Conservation (phyloP, 2,113 vertebrate species). For the Aramus guarauna region DNA sequence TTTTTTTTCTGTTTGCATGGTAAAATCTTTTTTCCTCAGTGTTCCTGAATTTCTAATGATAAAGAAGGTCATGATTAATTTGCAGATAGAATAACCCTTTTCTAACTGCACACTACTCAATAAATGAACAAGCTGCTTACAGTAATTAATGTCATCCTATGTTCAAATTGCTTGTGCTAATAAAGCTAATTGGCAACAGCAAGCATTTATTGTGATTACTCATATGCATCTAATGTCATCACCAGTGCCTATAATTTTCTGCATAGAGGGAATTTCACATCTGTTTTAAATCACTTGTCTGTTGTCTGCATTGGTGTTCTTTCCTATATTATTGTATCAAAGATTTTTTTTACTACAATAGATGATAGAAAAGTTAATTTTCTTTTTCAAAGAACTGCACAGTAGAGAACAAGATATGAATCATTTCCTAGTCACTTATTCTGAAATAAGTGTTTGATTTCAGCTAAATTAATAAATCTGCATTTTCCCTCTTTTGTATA, state of each 20-base stretch:
- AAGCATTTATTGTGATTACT: conserved; percentile 66
- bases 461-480: not conserved
- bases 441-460: not conserved
- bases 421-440: not conserved
- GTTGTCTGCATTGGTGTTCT: not conserved
- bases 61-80: conserved; percentile 58
- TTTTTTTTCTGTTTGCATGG: not conserved
- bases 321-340: not conserved
- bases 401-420: not conserved
- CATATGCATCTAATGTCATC: conserved; percentile 69
- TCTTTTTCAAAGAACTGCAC: not conserved
- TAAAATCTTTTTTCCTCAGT: not conserved
- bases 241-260: conserved; percentile 50
- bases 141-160: conserved; percentile 70
- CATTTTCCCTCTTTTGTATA: not conserved
- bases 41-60: conserved; percentile 31
- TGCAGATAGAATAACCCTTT: conserved; percentile 41
- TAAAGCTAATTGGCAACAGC: conserved; percentile 71
- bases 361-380: not conserved
- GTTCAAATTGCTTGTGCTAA: conserved; percentile 66
- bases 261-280: conserved; percentile 9
- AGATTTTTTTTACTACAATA: conserved; percentile 3
- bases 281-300: conserved; percentile 54
- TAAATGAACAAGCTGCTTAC: conserved; percentile 63
- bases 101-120: conserved; percentile 28